These are phyloP conservation scores for Orthosia cruda DNA, from an alignment of 2,888 invertebrate genomes.

Conservation along the genomic window DNA sequence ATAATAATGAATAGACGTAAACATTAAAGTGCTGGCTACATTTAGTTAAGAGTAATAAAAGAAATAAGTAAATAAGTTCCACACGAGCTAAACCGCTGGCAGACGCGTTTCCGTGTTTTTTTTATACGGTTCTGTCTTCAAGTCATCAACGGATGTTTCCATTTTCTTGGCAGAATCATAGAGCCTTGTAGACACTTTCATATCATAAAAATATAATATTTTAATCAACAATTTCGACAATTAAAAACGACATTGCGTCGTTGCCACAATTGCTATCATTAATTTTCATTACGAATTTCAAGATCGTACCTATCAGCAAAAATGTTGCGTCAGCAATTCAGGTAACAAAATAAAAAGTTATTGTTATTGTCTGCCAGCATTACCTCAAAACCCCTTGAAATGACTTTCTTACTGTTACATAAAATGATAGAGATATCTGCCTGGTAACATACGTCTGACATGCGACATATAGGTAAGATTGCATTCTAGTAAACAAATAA, in stretches of 20 bases:
- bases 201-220: background rate
- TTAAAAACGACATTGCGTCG: background rate
- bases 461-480: conserved; percentile 49
- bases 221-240: background rate
- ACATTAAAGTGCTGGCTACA: no score
- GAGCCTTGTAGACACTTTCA: background rate
- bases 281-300: conserved; percentile 10
- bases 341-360: conserved; percentile 4
- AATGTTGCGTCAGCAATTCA: background rate
- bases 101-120: background rate
- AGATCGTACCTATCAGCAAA: background rate
- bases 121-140: background rate
- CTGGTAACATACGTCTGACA: conserved; percentile 47
- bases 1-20: no score
- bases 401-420: conserved; percentile 56
- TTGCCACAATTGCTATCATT: background rate
- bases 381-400: conserved; percentile 41
- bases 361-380: background rate
- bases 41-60: no score
- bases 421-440: conserved; percentile 48
- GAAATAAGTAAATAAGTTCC: no score
- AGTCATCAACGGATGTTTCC: background rate
- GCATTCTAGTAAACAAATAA: conserved; percentile 56
- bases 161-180: no score
- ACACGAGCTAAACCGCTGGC: no score